These are phyloP conservation scores for Columba guinea DNA, from an alignment of 2,797 vertebrate species.

Conservation along the genomic window DNA sequence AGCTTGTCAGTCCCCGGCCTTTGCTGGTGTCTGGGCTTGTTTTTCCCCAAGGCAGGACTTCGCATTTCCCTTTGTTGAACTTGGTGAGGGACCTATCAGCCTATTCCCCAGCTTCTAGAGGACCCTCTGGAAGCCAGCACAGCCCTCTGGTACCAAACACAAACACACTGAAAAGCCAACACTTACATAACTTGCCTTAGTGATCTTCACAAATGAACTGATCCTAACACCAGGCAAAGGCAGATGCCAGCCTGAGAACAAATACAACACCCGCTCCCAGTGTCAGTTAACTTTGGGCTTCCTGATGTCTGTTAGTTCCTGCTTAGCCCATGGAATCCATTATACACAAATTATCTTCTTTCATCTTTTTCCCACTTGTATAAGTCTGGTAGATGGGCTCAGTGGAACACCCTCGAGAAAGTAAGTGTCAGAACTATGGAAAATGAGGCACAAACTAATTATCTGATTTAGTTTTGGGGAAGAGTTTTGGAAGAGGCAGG, in stretches of 20 bases:
- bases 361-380: background rate
- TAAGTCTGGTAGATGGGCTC: background rate
- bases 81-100: background rate
- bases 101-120: background rate
- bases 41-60: background rate
- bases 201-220: background rate
- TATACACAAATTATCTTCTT: background rate
- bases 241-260: background rate
- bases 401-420: background rate
- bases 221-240: background rate
- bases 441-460: background rate
- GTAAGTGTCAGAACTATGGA: background rate
- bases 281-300: background rate
- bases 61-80: background rate
- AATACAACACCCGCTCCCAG: background rate
- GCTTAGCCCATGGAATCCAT: background rate
- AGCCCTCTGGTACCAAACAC: background rate
- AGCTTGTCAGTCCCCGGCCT: background rate
- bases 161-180: background rate
- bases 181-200: background rate
- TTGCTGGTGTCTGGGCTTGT: background rate
- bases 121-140: background rate
- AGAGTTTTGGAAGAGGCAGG: background rate
- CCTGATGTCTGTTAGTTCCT: background rate
- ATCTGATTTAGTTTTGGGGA: background rate